Conservation (phyloP, 1,140 invertebrate species). For the Chironomus tepperi region DNA sequence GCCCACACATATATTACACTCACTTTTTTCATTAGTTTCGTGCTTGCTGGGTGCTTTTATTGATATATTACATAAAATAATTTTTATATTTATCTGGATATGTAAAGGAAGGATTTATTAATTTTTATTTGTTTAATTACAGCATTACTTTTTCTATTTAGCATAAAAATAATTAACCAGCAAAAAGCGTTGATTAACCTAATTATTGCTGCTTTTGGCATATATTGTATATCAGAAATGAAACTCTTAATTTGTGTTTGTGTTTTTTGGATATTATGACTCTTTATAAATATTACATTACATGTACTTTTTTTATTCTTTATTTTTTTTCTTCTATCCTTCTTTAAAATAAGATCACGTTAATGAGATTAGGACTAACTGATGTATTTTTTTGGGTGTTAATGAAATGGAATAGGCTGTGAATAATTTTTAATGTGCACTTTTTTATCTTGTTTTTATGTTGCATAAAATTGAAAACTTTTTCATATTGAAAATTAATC, state of each 20-base stretch:
- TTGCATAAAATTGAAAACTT: no score
- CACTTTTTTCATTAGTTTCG: constrained; percentile 20
- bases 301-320: background rate
- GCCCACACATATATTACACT: background rate
- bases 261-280: constrained; percentile 18
- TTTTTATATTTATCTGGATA: background rate
- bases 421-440: no score
- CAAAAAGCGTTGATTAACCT: constrained; percentile 24
- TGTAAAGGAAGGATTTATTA: constrained; percentile 22
- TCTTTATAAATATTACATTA: background rate
- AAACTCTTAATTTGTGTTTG: constrained; percentile 16
- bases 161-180: constrained; percentile 21
- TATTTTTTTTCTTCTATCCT: background rate
- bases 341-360: background rate
- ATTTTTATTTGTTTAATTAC: constrained; percentile 24
- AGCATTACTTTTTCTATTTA: constrained; percentile 22
- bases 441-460: no score
- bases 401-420: no score
- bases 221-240: constrained; percentile 14
- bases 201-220: constrained; percentile 22
- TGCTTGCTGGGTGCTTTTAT: constrained; percentile 16
- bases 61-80: background rate
- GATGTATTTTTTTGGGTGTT: no score
- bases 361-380: no score
- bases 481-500: no score